A percentile compares a stretch with the other conserved stretches of the same genome.
phyloP scores from a whole-genome alignment of 2,113 vertebrate species.

The Channa maculata region DNA sequence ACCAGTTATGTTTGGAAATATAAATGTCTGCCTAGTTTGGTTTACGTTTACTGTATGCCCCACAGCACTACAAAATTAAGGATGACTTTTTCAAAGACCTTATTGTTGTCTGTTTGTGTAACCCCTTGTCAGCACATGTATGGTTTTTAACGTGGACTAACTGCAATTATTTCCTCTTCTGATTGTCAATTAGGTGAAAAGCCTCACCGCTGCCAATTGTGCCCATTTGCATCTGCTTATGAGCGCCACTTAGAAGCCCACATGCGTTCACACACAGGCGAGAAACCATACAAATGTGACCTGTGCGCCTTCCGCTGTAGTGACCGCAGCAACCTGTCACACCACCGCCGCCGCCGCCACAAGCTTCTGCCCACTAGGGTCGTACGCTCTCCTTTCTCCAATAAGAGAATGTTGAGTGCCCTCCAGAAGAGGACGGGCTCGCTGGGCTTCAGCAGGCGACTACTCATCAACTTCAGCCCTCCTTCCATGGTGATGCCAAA shows the following conservation, averaged over 20 bases:
- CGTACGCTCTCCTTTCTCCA: constrained; percentile 86
- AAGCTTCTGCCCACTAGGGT: constrained; percentile 95
- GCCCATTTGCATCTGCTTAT: constrained; percentile 97
- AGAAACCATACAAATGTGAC: constrained; percentile 98
- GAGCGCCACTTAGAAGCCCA: constrained; percentile 98
- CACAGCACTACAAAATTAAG: no score
- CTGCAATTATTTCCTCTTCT: constrained; percentile 1
- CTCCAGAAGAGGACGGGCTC: constrained; percentile 94
- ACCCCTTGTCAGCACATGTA: neutral
- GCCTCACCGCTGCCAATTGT: constrained; percentile 95
- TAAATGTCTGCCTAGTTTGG: no score
- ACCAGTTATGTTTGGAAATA: neutral
- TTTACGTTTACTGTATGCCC: no score
- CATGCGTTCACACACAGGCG: constrained; percentile 97
- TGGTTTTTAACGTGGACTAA: neutral
- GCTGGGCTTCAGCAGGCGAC: constrained; percentile 89
- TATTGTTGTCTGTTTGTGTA: neutral
- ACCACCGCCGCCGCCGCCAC: constrained; percentile 96
- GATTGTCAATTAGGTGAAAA: constrained; percentile 89
- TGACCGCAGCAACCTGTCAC: constrained; percentile 97
- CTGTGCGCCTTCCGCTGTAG: constrained; percentile 97
- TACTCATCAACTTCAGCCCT: constrained; percentile 90
- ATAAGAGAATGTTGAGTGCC: constrained; percentile 92
- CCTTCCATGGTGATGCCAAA: constrained; percentile 90
- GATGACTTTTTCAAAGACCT: neutral